Conservation (phyloP, 2,113 vertebrate species). For the Dromaius novaehollandiae region DNA sequence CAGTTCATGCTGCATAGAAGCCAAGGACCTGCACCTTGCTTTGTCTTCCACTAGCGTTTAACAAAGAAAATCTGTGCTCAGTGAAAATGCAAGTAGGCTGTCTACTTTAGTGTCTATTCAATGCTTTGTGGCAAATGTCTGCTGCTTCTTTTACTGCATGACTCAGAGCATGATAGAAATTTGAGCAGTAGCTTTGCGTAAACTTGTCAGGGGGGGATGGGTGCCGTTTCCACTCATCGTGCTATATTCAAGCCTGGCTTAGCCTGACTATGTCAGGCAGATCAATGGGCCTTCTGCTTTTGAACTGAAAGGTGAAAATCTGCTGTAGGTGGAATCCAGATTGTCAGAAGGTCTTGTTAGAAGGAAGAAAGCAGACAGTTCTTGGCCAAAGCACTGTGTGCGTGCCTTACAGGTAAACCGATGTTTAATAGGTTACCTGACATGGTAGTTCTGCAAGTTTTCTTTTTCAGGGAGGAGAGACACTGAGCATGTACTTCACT, state of each 20-base stretch:
- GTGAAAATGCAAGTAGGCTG: background rate
- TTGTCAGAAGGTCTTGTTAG: background rate
- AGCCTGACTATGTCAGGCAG: background rate
- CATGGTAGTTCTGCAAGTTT: background rate
- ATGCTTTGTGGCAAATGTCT: background rate
- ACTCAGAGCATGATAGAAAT: conserved; percentile 8
- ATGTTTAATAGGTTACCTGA: background rate
- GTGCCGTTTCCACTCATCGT: background rate
- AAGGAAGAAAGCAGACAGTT: conserved; percentile 6
- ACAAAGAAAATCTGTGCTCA: background rate
- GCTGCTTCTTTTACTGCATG: background rate
- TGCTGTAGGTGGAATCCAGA: background rate
- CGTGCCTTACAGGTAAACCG: background rate
- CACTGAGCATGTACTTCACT: background rate
- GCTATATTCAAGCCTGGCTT: background rate
- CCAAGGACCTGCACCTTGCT: background rate
- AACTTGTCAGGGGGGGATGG: background rate
- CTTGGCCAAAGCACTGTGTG: background rate
- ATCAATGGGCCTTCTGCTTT: background rate
- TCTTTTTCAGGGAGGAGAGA: background rate
- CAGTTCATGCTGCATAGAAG: background rate
- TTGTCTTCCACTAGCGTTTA: background rate
- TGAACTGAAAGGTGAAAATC: background rate
- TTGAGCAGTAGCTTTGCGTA: background rate
- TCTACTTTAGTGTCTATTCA: background rate